A percentile compares a stretch with the other conserved stretches of the same genome.
Evolutionary conservation across 37 sponge, comb jelly and placozoan genomes (phyloP).

Genomic region (Mnemiopsis leidyi): DNA sequence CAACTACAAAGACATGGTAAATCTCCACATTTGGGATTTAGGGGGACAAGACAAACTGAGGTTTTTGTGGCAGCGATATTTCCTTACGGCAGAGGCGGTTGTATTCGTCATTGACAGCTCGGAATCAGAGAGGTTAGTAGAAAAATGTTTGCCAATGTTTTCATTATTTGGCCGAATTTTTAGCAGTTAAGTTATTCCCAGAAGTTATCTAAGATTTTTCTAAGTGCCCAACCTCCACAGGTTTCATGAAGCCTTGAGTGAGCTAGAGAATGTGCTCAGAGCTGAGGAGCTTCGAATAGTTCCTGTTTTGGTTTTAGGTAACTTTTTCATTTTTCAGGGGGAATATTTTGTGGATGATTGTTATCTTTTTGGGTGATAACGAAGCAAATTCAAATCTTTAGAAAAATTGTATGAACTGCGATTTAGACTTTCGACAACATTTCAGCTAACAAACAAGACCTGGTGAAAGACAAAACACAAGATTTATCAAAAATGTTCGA

Average conservation of each 20-base stretch:
- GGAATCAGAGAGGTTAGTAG: not conserved
- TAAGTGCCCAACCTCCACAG: too few species aligned
- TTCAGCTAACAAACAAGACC: not conserved
- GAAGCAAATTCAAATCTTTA: too few species aligned
- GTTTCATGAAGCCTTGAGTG: not conserved
- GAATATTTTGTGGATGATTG: too few species aligned
- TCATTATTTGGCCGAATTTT: too few species aligned
- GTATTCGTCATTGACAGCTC: not conserved
- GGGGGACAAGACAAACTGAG: not conserved
- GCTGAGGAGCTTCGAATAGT: not conserved
- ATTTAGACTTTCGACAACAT: too few species aligned
- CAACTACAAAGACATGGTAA: not conserved
- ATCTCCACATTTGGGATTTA: not conserved
- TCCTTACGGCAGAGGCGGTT: conserved; percentile 4
- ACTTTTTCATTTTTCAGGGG: too few species aligned
- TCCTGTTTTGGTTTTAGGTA: not conserved
- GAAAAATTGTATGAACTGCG: too few species aligned
- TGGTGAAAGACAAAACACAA: not conserved
- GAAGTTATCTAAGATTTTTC: too few species aligned
- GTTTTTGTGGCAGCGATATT: not conserved
- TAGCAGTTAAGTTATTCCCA: too few species aligned
- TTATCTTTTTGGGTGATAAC: too few species aligned
- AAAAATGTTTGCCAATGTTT: too few species aligned
- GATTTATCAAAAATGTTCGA: not conserved
- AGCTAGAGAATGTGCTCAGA: not conserved